Evolutionary conservation across 2,113 vertebrate genomes (phyloP), one percentile per base, ranked within the genome.

Genomic region (Pionites leucogaster): DNA sequence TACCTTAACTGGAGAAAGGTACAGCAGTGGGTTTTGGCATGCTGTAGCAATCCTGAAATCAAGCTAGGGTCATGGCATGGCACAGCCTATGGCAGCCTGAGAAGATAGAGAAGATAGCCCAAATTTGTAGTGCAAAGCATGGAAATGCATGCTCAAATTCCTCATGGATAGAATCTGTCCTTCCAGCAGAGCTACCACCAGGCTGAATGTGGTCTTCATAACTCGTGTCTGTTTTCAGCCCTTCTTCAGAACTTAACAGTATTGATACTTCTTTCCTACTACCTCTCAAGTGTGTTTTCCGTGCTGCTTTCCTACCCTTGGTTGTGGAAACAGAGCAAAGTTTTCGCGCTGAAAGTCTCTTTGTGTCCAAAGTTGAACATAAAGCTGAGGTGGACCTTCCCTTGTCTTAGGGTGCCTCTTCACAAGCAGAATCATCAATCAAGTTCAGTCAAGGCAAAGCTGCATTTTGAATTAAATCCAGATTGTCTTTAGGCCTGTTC

Each of bases 381-480:
- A 44, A 76, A 67, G n/a, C 35, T 86, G 70, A 62, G 27, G 41
- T 39, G 27, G 70, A 31, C 62, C 29, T 86, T 85, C 22, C 10
- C 14, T 80, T 91, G 37, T 71, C 31, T 64, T 55, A 41, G 62
- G 33, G 47, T 88, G 77, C 28, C 53, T 83, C 55, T 91, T 92
- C 17, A 35, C 50, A 81, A 75, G 55, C 47, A 75, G 67, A 78
- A 90, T 82, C 39, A 27, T 35, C 35, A 76, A 18, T 79, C 37
- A 82, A 94, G 93, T 82, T 96, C 87, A 82, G 2, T 7, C 1
- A 4, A 95, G 82, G 82, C 67, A 71, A 60, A 85, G n/a, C 27
- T 69, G 44, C 8, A 90, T 85, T 91, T 92, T 82, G 35, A 81
- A 80, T 62, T 82, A 60, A 85, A 72, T 92, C 82, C 75, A 88